Evolutionary conservation across 2,797 vertebrate species (phyloP).

Genomic region (Distichodus sexfasciatus): DNA sequence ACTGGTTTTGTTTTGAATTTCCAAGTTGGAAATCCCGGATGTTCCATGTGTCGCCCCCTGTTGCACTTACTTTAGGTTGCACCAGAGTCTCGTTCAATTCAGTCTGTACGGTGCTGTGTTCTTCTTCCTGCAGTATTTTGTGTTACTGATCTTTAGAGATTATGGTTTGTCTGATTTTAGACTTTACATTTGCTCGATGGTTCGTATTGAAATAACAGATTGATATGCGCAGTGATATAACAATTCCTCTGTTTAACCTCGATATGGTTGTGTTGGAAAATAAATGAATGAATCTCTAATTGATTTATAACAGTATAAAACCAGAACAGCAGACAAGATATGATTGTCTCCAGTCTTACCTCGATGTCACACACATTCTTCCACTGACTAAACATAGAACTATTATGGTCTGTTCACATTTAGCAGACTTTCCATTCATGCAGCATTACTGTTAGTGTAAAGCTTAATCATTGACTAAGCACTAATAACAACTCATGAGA

Average conservation of each 20-base stretch:
- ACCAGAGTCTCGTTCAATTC: neutral
- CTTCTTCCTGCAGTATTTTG: too few relatives aligned
- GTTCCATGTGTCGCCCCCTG: slow-evolving; percentile 36
- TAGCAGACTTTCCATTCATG: slow-evolving; percentile 1
- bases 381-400: neutral
- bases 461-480: slow-evolving; percentile 28
- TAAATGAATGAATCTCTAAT: too few relatives aligned
- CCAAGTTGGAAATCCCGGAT: slow-evolving; percentile 47
- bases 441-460: slow-evolving; percentile 21
- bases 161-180: too few relatives aligned
- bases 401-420: slow-evolving; percentile 15
- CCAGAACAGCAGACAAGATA: neutral
- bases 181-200: too few relatives aligned
- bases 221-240: too few relatives aligned
- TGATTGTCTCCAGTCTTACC: neutral
- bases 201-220: too few relatives aligned
- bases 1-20: slow-evolving; percentile 74
- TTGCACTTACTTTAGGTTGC: slow-evolving; percentile 9
- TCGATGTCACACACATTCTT: slow-evolving; percentile 4
- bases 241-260: too few relatives aligned
- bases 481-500: slow-evolving; percentile 16
- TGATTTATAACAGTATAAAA: too few relatives aligned
- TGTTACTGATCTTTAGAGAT: too few relatives aligned
- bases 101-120: neutral
- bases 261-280: too few relatives aligned